These are phyloP conservation scores for pig (Sus scrofa) DNA, from an alignment of 2,113 vertebrate genomes.

Conservation along the genomic window DNA sequence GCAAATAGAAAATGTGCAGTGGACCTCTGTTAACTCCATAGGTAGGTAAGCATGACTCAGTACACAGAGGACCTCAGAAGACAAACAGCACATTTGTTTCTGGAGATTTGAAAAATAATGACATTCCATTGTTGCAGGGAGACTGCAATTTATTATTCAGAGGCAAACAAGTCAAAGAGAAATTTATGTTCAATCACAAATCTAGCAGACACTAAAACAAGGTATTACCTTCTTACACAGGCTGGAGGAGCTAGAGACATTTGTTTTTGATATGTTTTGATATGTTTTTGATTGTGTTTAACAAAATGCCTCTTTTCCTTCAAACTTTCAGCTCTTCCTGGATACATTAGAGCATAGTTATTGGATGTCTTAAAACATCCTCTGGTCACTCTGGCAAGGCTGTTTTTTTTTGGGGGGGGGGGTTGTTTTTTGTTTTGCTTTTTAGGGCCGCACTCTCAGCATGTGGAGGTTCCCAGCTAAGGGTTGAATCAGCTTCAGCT, in stretches of 20 bases:
- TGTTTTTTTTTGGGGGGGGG: too few relatives aligned
- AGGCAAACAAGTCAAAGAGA: constrained; percentile 56
- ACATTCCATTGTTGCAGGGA: constrained; percentile 60
- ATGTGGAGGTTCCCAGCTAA: too few relatives aligned
- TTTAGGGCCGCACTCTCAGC: too few relatives aligned
- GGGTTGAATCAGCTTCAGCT: too few relatives aligned
- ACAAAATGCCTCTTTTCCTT: constrained; percentile 42
- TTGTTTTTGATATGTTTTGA: constrained; percentile 1
- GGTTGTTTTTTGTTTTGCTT: too few relatives aligned
- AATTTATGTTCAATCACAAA: neutral
- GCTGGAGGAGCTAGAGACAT: neutral
- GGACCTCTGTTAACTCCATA: neutral
- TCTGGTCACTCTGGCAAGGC: neutral
- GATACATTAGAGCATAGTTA: neutral
- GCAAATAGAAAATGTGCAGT: neutral
- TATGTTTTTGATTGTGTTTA: constrained; percentile 33
- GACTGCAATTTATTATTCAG: constrained; percentile 47
- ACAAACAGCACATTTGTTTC: constrained; percentile 64
- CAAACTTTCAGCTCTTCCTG: neutral
- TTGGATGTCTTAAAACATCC: constrained; percentile 13
- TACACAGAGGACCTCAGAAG: constrained; percentile 34
- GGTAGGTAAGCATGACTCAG: neutral
- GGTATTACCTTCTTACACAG: neutral
- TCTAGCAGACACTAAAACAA: neutral
- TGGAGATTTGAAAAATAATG: constrained; percentile 53